Percentiles rank a stretch among this genome's conserved stretches.
phyloP scores from a whole-genome alignment of 2,888 invertebrate genomes.

The Koerneria pararmatus region DNA sequence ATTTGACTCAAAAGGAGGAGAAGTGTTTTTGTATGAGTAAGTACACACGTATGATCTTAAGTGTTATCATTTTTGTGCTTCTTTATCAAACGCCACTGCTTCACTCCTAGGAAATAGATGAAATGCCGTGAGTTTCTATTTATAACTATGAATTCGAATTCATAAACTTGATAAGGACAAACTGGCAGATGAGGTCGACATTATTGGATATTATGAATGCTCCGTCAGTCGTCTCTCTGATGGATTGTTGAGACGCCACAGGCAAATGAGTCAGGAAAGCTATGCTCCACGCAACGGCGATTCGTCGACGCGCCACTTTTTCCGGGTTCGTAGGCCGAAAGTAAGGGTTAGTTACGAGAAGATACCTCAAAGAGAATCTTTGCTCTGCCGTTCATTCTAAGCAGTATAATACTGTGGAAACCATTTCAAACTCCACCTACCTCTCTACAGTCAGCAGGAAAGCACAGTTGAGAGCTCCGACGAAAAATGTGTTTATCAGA shows the following conservation, averaged over 20 bases:
- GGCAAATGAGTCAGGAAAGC: conserved; percentile 52
- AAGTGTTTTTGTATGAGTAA: too few relatives aligned
- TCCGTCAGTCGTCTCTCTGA: conserved; percentile 28
- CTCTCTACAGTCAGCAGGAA: conserved; percentile 55
- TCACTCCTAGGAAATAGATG: too few relatives aligned
- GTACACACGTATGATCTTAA: too few relatives aligned
- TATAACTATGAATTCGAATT: too few relatives aligned
- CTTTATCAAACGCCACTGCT: too few relatives aligned
- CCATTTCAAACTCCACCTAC: conserved; percentile 24
- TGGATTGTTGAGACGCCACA: conserved; percentile 44
- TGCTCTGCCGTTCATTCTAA: background rate
- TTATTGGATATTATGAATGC: conserved; percentile 44
- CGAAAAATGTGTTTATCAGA: conserved; percentile 70
- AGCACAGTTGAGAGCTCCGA: conserved; percentile 57
- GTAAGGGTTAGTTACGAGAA: conserved; percentile 46
- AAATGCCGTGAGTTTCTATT: too few relatives aligned
- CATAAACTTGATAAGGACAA: too few relatives aligned
- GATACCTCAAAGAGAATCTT: conserved; percentile 34
- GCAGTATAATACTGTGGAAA: background rate
- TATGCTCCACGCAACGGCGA: conserved; percentile 35
- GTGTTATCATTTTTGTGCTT: too few relatives aligned
- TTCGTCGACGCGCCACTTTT: conserved; percentile 38
- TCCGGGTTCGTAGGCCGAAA: conserved; percentile 6
- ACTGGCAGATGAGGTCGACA: conserved; percentile 46
- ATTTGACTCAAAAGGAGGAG: too few relatives aligned